These are phyloP conservation scores for Mormyrops boulengeri DNA, from an alignment of 2,797 vertebrate genomes.

Conservation along the genomic window DNA sequence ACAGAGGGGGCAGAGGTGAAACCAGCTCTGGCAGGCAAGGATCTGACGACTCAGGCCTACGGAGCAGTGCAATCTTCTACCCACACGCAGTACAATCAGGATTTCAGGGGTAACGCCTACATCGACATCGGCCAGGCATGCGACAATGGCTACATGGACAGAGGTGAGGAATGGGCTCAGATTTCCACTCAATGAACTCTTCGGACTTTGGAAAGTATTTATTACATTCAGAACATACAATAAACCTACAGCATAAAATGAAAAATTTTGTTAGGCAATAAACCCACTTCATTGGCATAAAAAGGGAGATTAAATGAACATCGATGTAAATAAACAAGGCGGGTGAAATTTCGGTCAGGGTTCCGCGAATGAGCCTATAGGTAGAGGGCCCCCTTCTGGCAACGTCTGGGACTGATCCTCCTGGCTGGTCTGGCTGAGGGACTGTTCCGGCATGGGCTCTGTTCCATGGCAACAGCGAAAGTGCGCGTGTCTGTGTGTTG, in stretches of 20 bases:
- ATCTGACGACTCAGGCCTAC: not conserved
- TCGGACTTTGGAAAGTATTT: not conserved
- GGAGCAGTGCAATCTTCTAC: not conserved
- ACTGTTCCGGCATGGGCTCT: not conserved
- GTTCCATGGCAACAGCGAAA: not conserved
- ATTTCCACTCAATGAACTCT: not conserved
- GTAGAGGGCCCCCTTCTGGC: not conserved
- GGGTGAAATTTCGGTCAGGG: not conserved
- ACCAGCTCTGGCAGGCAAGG: not conserved
- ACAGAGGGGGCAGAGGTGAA: not conserved
- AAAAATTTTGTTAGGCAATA: not conserved
- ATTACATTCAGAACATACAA: not conserved
- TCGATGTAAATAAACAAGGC: not conserved
- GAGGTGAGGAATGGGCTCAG: not conserved
- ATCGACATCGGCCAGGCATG: not conserved
- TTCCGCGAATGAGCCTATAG: not conserved
- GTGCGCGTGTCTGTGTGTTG: slow-evolving; percentile 7
- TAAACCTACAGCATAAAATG: not conserved
- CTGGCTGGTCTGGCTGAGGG: not conserved
- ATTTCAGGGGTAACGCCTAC: not conserved
- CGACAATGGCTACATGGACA: not conserved
- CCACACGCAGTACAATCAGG: too few relatives aligned
- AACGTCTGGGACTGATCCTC: not conserved
- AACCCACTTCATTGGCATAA: not conserved
- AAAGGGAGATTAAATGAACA: not conserved